These are phyloP conservation scores for Mugil cephalus DNA, from an alignment of 2,113 vertebrate species.

Conservation along the genomic window DNA sequence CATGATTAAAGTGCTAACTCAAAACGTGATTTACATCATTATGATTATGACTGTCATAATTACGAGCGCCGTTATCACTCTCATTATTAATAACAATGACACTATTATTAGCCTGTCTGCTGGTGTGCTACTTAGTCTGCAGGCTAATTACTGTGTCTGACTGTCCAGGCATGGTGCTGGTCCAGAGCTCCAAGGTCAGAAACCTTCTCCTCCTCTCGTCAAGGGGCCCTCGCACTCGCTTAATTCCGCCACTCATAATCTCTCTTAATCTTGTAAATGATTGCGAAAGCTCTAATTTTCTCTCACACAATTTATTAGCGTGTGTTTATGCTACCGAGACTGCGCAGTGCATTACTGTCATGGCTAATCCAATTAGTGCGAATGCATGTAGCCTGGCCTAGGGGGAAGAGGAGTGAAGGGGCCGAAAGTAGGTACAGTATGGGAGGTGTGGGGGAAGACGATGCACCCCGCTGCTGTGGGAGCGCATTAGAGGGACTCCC, in stretches of 20 bases:
- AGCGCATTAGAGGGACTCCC: conserved; percentile 69
- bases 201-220: conserved; percentile 67
- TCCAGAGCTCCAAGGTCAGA: conserved; percentile 68
- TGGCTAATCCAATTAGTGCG: conserved; percentile 83
- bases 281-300: conserved; percentile 71
- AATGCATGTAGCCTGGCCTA: conserved; percentile 65
- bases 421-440: conserved; percentile 57
- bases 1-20: conserved; percentile 71
- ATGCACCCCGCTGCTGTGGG: conserved; percentile 64
- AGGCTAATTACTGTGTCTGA: conserved; percentile 71
- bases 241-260: conserved; percentile 82
- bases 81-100: conserved; percentile 81
- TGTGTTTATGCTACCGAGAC: conserved; percentile 71
- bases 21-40: conserved; percentile 80
- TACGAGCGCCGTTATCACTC: conserved; percentile 77
- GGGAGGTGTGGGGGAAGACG: conserved; percentile 26
- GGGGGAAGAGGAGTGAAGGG: conserved; percentile 33
- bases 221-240: conserved; percentile 72
- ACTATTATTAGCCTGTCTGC: conserved; percentile 77
- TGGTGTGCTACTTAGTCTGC: conserved; percentile 58
- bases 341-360: conserved; percentile 82
- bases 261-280: conserved; percentile 81
- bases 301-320: conserved; percentile 77
- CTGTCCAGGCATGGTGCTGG: conserved; percentile 65
- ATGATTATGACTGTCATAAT: conserved; percentile 82